Percentiles rank a stretch among this genome's conserved stretches.
Evolutionary conservation across 1,140 invertebrate species (phyloP).

Genomic region (Drosophila miranda): DNA sequence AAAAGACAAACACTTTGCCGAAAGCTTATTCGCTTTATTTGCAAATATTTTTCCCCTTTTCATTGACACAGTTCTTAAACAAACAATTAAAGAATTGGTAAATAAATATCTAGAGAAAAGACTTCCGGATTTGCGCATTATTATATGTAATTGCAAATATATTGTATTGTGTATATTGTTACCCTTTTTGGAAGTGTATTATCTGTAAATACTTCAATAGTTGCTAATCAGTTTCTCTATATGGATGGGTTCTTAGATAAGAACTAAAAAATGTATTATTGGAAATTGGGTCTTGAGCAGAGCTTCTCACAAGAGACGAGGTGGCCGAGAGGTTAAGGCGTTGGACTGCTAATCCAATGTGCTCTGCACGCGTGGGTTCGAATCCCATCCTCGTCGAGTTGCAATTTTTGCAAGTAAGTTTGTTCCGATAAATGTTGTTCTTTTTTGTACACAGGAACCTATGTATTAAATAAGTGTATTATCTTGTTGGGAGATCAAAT

Average conservation of each 20-base stretch:
- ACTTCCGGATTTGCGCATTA: slow-evolving; percentile 2
- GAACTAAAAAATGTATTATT: neutral
- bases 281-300: slow-evolving; percentile 5
- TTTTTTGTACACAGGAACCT: no score
- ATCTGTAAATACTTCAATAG: slow-evolving; percentile 18
- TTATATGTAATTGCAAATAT: no score
- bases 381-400: slow-evolving; percentile 92
- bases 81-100: slow-evolving; percentile 25
- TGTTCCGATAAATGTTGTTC: no score
- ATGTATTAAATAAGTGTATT: no score
- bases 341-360: slow-evolving; percentile 91
- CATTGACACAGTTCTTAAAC: slow-evolving; percentile 61
- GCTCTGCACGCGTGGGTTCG: slow-evolving; percentile 92
- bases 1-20: slow-evolving; percentile 41
- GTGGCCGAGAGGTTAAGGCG: slow-evolving; percentile 95
- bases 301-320: slow-evolving; percentile 84
- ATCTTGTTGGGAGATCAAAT: no score
- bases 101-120: neutral
- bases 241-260: slow-evolving; percentile 21
- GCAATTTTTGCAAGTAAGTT: neutral
- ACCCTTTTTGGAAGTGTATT: neutral
- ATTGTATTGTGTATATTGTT: neutral
- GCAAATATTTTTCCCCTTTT: slow-evolving; percentile 28
- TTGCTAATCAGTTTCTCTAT: neutral
- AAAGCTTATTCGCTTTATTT: slow-evolving; percentile 13